phyloP scores from a whole-genome alignment of 1,140 invertebrate species.

The Cyclina sinensis region DNA sequence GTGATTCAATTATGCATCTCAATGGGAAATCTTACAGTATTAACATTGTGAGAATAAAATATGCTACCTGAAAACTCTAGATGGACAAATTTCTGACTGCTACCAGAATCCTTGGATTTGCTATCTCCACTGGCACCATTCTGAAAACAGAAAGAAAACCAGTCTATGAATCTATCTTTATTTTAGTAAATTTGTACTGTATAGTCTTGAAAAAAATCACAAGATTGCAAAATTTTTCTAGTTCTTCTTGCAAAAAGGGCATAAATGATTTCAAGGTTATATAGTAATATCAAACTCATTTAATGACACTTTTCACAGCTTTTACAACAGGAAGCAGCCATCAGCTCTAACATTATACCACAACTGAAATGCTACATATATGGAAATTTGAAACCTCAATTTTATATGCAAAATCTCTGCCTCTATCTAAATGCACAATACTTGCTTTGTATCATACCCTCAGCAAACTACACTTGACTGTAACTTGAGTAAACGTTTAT shows the following conservation, averaged over 20 bases:
- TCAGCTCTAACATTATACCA: too few species aligned
- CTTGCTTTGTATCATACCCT: background rate
- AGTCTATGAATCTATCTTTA: background rate
- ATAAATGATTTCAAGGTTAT: too few species aligned
- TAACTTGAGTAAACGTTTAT: background rate
- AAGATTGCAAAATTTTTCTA: too few species aligned
- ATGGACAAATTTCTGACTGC: slow-evolving; percentile 46
- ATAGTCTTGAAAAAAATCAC: too few species aligned
- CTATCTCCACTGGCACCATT: slow-evolving; percentile 39
- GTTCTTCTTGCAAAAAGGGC: too few species aligned
- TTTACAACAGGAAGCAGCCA: too few species aligned
- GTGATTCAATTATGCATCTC: too few species aligned
- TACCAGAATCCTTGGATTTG: slow-evolving; percentile 17
- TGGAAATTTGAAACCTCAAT: background rate
- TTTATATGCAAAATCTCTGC: background rate
- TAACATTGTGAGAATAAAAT: too few species aligned
- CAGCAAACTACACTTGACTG: background rate
- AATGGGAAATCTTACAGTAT: too few species aligned
- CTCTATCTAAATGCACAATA: background rate
- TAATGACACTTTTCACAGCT: too few species aligned
- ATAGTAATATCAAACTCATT: background rate
- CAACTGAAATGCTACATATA: background rate
- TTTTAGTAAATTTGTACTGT: too few species aligned
- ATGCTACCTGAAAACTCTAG: slow-evolving; percentile 48
- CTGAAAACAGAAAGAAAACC: slow-evolving; percentile 50